Base-by-base conservation (phyloP, 1,140 invertebrate genomes). In the Apis florea region DNA sequence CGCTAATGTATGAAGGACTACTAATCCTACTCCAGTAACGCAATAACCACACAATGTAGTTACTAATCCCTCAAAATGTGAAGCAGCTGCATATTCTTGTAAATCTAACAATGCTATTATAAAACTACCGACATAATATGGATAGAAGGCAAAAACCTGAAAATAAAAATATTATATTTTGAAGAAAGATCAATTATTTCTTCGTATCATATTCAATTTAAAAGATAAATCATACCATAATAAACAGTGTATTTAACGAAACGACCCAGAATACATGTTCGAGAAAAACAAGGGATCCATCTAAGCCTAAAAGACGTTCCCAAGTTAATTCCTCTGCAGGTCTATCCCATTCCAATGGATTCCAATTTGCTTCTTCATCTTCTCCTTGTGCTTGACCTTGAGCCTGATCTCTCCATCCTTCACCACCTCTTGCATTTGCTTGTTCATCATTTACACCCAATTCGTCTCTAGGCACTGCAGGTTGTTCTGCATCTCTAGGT, bases 201-300 rank as follows among this genome's bases (percentile, higher is more conserved):
- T n/a, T 63, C 24, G 56, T 15, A 15, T n/a, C 2, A 17, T 49
- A 10, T 68, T n/a, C 19, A 0, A 24, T 47, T 58, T 17, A 82
- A 75, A 47, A 9, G 15, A n/a, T 94, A 93, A 95, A 96, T 2
- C n/a, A 8, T 66, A 92, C 93, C 78, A 99, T 95, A 82, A 99
- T 99, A 92, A 99, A 99, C 26, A 99, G 94, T 9, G 98, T 99
- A 91, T 99, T 99, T 10, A 99, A 94, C 1, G 98, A 99, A 12
- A 99, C 97, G 13, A 99, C 98, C 99, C 99, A 99, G 92, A 99
- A 99, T 0, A 99, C 98, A 94, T 99, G 98, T 94, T 99, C 99
- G 47, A 99, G 94, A 90, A 99, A 99, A 21, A 99, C 96, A 51
- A 99, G 95, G 0, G 98, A 99, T 0, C 99, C 99, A 94, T 99